Conservation (phyloP, 1,140 invertebrate genomes). For the Drosophila quadrilineata region DNA sequence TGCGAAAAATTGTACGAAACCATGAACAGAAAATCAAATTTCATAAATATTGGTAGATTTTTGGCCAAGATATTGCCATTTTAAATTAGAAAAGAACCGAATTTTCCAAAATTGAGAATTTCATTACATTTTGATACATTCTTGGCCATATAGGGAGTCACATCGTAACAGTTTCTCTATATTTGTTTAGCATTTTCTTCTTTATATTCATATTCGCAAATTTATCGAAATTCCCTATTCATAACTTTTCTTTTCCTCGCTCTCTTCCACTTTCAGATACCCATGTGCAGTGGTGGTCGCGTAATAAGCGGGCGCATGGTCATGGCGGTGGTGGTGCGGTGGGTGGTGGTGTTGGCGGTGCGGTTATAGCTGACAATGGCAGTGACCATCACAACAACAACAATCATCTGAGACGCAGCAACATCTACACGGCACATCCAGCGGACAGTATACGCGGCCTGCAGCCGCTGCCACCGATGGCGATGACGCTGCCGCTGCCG, state of each 20-base stretch:
- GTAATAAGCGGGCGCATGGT: slow-evolving; percentile 76
- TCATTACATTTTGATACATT: no score
- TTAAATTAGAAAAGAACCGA: no score
- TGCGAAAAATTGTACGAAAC: no score
- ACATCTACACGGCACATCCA: slow-evolving; percentile 78
- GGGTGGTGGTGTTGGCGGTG: slow-evolving; percentile 38
- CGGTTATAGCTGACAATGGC: slow-evolving; percentile 41
- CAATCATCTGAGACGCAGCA: slow-evolving; percentile 77
- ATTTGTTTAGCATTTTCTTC: neutral
- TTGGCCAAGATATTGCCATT: no score
- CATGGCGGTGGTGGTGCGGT: slow-evolving; percentile 34
- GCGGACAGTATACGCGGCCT: slow-evolving; percentile 77
- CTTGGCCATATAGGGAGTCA: no score
- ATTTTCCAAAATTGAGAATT: neutral
- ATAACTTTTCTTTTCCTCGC: neutral
- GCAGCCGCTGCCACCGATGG: slow-evolving; percentile 51
- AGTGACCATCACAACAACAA: slow-evolving; percentile 67
- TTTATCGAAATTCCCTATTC: no score
- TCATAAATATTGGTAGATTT: no score
- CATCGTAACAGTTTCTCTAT: no score
- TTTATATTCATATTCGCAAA: no score
- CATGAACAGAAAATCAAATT: no score
- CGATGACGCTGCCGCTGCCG: slow-evolving; percentile 36
- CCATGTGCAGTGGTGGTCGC: slow-evolving; percentile 80
- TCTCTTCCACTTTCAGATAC: slow-evolving; percentile 63